phyloP scores from a whole-genome alignment of 92 coral and sea anemone genomes.

The Chrysogorgia sp. region DNA sequence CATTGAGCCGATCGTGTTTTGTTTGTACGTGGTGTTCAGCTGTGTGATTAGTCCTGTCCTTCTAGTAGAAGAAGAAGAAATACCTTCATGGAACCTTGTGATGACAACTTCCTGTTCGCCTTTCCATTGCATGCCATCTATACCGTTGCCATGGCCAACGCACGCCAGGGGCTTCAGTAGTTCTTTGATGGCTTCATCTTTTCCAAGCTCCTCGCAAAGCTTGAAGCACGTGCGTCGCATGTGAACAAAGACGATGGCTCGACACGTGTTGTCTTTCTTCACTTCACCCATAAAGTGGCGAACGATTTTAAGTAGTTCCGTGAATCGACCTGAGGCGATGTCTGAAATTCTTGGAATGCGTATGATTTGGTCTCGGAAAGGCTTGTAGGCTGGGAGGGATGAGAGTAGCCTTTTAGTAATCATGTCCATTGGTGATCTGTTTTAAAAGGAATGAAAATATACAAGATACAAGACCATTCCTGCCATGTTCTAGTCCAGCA shows the following conservation, averaged over 20 bases:
- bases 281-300: conserved; percentile 54
- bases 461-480: no score
- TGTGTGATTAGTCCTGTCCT: no score
- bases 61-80: no score
- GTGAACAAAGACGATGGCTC: conserved; percentile 87
- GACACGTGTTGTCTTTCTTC: conserved; percentile 56
- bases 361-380: conserved; percentile 17
- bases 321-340: conserved; percentile 38
- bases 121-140: conserved; percentile 96
- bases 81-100: conserved; percentile 12
- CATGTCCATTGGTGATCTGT: conserved; percentile 45
- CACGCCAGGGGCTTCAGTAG: conserved; percentile 76
- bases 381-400: conserved; percentile 16
- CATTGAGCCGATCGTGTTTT: no score
- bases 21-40: no score
- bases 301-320: conserved; percentile 27
- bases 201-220: conserved; percentile 72
- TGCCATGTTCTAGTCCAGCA: no score
- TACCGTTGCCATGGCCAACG: conserved; percentile 87
- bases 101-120: conserved; percentile 86
- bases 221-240: conserved; percentile 93
- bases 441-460: neutral
- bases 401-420: conserved; percentile 24
- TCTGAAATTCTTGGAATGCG: conserved; percentile 5
- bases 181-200: conserved; percentile 46